Percentiles rank a stretch among this genome's conserved stretches.
These are phyloP conservation scores for Hypotaenidia philippensis DNA, from an alignment of 2,797 vertebrate species.

Conservation along the genomic window DNA sequence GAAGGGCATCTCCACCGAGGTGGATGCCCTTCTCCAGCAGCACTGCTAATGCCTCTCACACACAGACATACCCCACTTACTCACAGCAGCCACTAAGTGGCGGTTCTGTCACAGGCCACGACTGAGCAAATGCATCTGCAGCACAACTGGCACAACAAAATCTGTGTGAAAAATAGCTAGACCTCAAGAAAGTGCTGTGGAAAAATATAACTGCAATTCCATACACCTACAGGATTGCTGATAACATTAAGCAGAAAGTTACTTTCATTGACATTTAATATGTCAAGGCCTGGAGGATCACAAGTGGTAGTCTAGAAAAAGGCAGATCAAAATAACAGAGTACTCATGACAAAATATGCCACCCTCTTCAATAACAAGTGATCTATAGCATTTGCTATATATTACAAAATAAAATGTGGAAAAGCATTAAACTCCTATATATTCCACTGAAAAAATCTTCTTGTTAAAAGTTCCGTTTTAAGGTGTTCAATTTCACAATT, in stretches of 20 bases:
- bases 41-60: background rate
- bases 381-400: background rate
- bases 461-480: background rate
- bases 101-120: background rate
- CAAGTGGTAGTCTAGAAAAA: background rate
- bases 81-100: background rate
- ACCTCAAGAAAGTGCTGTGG: background rate
- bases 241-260: background rate
- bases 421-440: background rate
- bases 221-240: background rate
- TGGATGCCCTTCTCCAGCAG: background rate
- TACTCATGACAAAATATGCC: background rate
- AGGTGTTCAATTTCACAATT: background rate
- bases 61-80: accelerated
- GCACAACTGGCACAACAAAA: background rate
- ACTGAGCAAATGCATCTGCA: background rate
- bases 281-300: background rate
- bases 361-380: background rate
- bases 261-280: background rate
- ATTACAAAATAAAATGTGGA: background rate
- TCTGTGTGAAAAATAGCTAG: background rate
- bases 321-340: background rate
- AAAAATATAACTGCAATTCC: background rate
- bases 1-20: background rate
- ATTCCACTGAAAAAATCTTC: background rate